A percentile compares a stretch with the other conserved stretches of the same genome.
phyloP scores from a whole-genome alignment of 2,113 vertebrate species.

The Oncorhynchus nerka region DNA sequence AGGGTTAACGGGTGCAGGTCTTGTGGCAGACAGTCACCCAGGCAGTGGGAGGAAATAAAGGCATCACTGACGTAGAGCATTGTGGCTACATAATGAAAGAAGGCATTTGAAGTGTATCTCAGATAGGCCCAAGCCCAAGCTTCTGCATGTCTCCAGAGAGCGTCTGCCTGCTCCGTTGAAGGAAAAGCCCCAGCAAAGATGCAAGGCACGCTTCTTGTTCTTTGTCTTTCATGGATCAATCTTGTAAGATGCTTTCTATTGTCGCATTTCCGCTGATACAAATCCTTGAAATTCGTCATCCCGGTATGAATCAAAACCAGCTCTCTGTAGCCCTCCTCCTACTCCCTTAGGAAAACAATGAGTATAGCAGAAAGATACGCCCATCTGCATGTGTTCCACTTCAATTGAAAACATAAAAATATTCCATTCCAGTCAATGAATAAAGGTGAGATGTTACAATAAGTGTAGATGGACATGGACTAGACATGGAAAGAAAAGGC shows the following conservation, averaged over 20 bases:
- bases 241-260: slow-evolving; percentile 38
- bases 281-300: slow-evolving; percentile 22
- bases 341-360: neutral
- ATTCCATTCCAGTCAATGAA: no score
- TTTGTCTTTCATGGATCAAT: slow-evolving; percentile 36
- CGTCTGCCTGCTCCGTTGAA: no score
- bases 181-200: slow-evolving; percentile 20
- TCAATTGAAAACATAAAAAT: no score
- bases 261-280: slow-evolving; percentile 55
- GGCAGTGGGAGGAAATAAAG: neutral
- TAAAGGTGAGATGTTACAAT: no score
- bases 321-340: neutral
- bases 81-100: slow-evolving; percentile 47
- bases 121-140: slow-evolving; percentile 23
- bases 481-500: no score
- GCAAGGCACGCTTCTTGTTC: slow-evolving; percentile 23
- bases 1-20: neutral
- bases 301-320: slow-evolving; percentile 9
- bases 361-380: neutral
- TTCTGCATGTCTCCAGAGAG: slow-evolving; percentile 28
- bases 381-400: neutral
- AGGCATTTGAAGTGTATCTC: slow-evolving; percentile 59
- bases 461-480: no score
- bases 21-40: neutral
- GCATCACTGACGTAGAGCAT: slow-evolving; percentile 20